Percentiles rank a stretch among this genome's conserved stretches.
Evolutionary conservation across 1,140 invertebrate genomes (phyloP).

Genomic region (Camponotus pennsylvanicus): DNA sequence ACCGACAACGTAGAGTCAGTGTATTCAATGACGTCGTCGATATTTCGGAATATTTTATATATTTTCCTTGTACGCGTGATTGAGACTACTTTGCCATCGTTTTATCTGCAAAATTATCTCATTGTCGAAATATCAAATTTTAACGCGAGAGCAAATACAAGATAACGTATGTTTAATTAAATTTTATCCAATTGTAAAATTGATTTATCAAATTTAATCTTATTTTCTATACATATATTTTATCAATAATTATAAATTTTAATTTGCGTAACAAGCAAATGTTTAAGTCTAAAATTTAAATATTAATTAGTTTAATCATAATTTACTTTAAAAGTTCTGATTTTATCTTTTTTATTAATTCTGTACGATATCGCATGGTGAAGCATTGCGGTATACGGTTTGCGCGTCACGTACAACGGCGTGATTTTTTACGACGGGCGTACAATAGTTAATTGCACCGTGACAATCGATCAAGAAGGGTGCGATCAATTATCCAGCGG

Average conservation of each 20-base stretch:
- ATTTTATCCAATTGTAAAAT: constrained; percentile 13
- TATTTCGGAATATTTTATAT: constrained; percentile 14
- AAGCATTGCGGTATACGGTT: background rate
- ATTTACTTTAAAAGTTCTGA: background rate
- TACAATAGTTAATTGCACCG: constrained; percentile 67
- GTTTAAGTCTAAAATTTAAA: background rate
- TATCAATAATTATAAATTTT: background rate
- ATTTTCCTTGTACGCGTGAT: background rate
- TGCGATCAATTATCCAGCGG: constrained; percentile 76
- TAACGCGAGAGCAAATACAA: background rate
- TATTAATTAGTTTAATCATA: background rate
- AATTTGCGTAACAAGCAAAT: background rate
- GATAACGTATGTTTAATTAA: background rate
- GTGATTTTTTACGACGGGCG: constrained; percentile 39
- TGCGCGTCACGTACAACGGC: background rate
- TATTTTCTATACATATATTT: background rate
- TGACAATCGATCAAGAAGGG: constrained; percentile 63
- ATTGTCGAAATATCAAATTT: background rate
- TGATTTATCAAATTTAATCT: constrained; percentile 3
- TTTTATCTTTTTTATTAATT: background rate
- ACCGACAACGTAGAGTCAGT: background rate
- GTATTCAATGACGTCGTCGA: background rate
- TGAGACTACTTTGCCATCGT: background rate
- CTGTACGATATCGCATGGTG: background rate
- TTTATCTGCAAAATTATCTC: background rate